Percentiles rank a stretch among this genome's conserved stretches.
Conservation (phyloP, 2,113 vertebrate species). For the Solea senegalensis region DNA sequence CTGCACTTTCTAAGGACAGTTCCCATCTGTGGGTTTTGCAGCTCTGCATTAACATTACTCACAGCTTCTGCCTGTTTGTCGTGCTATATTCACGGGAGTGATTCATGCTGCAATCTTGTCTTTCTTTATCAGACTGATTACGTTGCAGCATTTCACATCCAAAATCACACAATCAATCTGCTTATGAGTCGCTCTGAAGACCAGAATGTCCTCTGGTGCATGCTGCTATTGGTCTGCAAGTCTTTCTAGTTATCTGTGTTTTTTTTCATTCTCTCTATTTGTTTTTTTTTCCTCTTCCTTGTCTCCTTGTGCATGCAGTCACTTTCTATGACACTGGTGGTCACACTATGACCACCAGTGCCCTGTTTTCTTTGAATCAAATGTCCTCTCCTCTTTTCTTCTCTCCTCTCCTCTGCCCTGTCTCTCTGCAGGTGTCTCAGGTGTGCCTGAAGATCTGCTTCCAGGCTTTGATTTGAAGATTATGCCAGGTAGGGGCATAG, state of each 20-base stretch:
- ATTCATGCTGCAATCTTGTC: slow-evolving; percentile 29
- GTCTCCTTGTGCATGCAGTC: slow-evolving; percentile 51
- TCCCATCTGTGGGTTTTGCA: slow-evolving; percentile 13
- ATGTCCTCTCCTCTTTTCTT: background rate
- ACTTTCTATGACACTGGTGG: slow-evolving; percentile 17
- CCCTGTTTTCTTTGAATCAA: background rate
- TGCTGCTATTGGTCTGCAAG: slow-evolving; percentile 46
- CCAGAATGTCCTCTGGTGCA: slow-evolving; percentile 34
- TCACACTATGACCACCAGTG: too few relatives aligned
- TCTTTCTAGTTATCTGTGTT: slow-evolving; percentile 3
- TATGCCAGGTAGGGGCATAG: slow-evolving; percentile 94
- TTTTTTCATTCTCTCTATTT: slow-evolving; percentile 7
- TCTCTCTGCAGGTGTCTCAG: slow-evolving; percentile 89
- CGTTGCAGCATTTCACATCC: slow-evolving; percentile 1
- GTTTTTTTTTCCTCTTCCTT: slow-evolving; percentile 14
- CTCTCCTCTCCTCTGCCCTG: background rate
- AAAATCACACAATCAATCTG: slow-evolving; percentile 5
- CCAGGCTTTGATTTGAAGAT: slow-evolving; percentile 97
- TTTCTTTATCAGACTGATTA: slow-evolving; percentile 8
- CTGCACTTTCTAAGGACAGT: slow-evolving; percentile 7
- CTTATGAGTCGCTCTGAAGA: slow-evolving; percentile 11
- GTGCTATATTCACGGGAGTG: slow-evolving; percentile 18
- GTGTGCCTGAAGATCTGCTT: slow-evolving; percentile 94
- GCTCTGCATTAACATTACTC: slow-evolving; percentile 39
- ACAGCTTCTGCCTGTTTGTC: slow-evolving; percentile 30